Percentiles rank a stretch among this genome's conserved stretches.
These are phyloP conservation scores for human DNA, from an alignment of 2,113 vertebrate genomes.

Conservation along the genomic window DNA sequence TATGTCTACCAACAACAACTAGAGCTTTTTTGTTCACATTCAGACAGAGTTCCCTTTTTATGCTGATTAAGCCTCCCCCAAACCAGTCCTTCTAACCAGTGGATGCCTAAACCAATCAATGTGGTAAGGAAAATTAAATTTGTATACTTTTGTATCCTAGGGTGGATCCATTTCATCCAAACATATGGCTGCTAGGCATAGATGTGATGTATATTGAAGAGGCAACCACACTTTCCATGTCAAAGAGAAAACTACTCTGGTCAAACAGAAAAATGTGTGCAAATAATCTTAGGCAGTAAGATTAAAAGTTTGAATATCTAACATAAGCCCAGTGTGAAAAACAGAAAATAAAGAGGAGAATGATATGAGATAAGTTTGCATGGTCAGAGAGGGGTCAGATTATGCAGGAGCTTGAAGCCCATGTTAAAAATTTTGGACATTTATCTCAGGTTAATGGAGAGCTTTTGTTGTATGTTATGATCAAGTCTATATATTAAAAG, in stretches of 20 bases:
- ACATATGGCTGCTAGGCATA: background rate
- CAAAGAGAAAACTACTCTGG: background rate
- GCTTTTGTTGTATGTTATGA: background rate
- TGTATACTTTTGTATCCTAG: background rate
- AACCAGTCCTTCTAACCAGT: background rate
- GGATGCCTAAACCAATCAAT: background rate
- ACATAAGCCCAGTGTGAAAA: background rate
- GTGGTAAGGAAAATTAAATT: background rate
- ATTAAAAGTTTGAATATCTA: background rate
- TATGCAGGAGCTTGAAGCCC: background rate
- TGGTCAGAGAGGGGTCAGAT: background rate
- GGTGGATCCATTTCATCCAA: background rate
- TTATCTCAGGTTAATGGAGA: background rate
- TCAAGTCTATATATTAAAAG: background rate
- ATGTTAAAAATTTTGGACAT: background rate
- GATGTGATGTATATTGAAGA: background rate
- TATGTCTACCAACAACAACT: background rate
- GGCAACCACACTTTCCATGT: background rate
- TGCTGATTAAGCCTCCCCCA: background rate
- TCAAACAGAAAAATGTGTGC: background rate
- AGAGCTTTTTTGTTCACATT: background rate
- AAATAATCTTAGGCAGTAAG: background rate
- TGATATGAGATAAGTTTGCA: background rate
- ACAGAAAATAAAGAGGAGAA: background rate
- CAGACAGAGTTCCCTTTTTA: background rate